Percentiles rank a stretch among this genome's conserved stretches.
phyloP scores from a whole-genome alignment of 2,888 invertebrate genomes.

The Helleia helle region DNA sequence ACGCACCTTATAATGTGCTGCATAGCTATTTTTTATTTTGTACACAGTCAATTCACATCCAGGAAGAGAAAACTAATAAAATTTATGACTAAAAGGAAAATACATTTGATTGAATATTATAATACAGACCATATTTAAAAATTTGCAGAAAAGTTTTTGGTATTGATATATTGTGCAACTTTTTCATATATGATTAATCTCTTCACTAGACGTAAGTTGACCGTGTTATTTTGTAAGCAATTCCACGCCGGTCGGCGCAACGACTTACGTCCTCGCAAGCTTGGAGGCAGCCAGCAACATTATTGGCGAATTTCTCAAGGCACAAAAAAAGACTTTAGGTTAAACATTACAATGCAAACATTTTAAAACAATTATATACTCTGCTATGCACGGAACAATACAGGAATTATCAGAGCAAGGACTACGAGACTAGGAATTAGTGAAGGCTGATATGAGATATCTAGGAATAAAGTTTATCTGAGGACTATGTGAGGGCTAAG shows the following conservation, averaged over 20 bases:
- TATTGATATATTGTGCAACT: no score
- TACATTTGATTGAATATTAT: no score
- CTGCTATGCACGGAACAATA: conserved; percentile 23
- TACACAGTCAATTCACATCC: not conserved
- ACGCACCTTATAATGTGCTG: conserved; percentile 30
- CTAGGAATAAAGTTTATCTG: conserved; percentile 19
- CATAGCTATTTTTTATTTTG: not conserved
- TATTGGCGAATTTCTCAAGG: conserved; percentile 48
- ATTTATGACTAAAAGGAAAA: no score
- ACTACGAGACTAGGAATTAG: conserved; percentile 27
- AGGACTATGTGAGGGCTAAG: conserved; percentile 11
- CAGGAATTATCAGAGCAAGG: conserved; percentile 26
- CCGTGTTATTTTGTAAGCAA: no score
- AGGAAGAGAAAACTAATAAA: no score
- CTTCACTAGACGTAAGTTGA: no score
- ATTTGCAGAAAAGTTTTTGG: no score
- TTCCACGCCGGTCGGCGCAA: no score
- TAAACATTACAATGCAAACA: conserved; percentile 25
- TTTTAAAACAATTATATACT: conserved; percentile 26
- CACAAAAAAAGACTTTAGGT: conserved; percentile 54
- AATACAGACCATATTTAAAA: no score
- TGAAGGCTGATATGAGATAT: conserved; percentile 25
- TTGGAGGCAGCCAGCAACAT: conserved; percentile 30
- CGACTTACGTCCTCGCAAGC: no score
- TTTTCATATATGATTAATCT: no score